Conservation (phyloP, 2,888 invertebrate species). For the Papilio protenor region DNA sequence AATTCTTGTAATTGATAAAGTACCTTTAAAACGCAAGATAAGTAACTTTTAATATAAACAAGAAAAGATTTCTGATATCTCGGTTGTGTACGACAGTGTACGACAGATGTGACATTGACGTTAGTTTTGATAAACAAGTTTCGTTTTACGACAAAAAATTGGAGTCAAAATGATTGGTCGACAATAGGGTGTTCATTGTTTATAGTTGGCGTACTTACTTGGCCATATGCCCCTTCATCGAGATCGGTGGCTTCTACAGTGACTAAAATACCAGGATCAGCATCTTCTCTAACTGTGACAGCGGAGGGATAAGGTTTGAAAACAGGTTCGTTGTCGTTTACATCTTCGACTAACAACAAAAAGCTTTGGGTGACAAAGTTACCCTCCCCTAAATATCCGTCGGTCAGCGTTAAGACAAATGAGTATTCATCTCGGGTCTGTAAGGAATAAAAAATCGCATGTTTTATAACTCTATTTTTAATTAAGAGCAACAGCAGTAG, state of each 20-base stretch:
- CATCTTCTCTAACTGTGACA: constrained; percentile 91
- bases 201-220: constrained; percentile 77
- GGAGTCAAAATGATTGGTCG: too few species aligned
- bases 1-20: constrained; percentile 93
- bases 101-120: not conserved
- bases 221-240: constrained; percentile 96
- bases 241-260: constrained; percentile 94
- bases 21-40: constrained; percentile 76
- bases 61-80: not conserved
- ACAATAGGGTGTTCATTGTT: not conserved
- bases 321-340: constrained; percentile 95
- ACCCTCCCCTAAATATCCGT: constrained; percentile 93
- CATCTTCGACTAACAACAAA: constrained; percentile 94
- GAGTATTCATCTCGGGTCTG: constrained; percentile 94
- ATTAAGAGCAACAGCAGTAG: too few species aligned
- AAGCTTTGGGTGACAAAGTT: constrained; percentile 96
- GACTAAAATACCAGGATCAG: constrained; percentile 88
- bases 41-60: constrained; percentile 8
- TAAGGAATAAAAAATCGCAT: constrained; percentile 50
- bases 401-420: constrained; percentile 94
- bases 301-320: constrained; percentile 94
- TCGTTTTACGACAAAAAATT: not conserved
- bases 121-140: not conserved
- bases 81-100: not conserved
- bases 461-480: not conserved